These are phyloP conservation scores for Caenorhabditis elegans DNA, from an alignment of 1,140 invertebrate species.

Conservation along the genomic window WBcel235 BX284602.5:13132001-13132500, in stretches of 20 bases:
- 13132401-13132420: too few species aligned
- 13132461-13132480: too few species aligned
- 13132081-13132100: constrained; percentile 92
- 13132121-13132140: constrained; percentile 82
- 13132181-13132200: too few species aligned
- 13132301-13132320: neutral
- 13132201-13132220: neutral
- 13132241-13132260: neutral
- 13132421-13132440: too few species aligned
- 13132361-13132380: too few species aligned
- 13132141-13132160: constrained; percentile 87
- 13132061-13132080: constrained; percentile 95
- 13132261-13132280: neutral
- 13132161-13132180: constrained; percentile 69
- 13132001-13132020: constrained; percentile 86
- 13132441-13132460: too few species aligned
- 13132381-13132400: too few species aligned
- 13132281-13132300: neutral
- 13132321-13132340: neutral
- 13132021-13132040: constrained; percentile 89
- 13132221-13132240: neutral
- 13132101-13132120: constrained; percentile 82
- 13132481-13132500: too few species aligned
- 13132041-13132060: constrained; percentile 99
- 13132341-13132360: neutral